phyloP scores from a whole-genome alignment of 2,888 invertebrate species.

The Beris morrisii region DNA sequence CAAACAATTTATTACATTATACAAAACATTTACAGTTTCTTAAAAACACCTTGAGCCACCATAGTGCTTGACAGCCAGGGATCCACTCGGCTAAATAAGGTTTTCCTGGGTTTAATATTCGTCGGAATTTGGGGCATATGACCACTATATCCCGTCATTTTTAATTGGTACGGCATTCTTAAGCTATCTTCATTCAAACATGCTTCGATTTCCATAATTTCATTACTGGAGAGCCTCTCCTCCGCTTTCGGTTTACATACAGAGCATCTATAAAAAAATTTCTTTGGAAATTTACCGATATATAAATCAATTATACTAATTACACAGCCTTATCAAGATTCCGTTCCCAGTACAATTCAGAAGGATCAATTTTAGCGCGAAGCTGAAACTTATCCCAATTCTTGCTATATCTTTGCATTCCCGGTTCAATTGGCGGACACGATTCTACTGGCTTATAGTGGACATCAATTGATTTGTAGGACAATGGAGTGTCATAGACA shows the following conservation, averaged over 20 bases:
- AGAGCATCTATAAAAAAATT: slow-evolving; percentile 11
- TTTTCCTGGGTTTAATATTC: slow-evolving; percentile 36
- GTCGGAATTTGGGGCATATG: slow-evolving; percentile 37
- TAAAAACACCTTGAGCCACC: slow-evolving; percentile 35
- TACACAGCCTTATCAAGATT: slow-evolving; percentile 7
- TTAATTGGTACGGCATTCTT: slow-evolving; percentile 36
- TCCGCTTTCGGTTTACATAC: neutral
- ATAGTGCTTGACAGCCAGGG: slow-evolving; percentile 38
- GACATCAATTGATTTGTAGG: slow-evolving; percentile 3
- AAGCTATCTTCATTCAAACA: slow-evolving; percentile 30
- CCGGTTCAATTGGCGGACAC: slow-evolving; percentile 30
- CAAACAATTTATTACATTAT: neutral
- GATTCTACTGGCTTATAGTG: neutral
- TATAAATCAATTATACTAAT: neutral
- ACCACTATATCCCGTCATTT: slow-evolving; percentile 39
- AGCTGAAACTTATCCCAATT: slow-evolving; percentile 39
- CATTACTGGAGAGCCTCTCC: neutral
- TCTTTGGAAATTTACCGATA: neutral
- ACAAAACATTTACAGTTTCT: neutral
- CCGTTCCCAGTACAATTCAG: slow-evolving; percentile 37
- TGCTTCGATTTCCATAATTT: neutral
- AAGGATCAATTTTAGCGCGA: slow-evolving; percentile 38
- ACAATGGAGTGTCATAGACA: neutral
- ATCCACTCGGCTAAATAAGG: slow-evolving; percentile 36
- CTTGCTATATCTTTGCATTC: slow-evolving; percentile 31